Evolutionary conservation across 2,888 invertebrate species (phyloP), one percentile per base, ranked within the genome.

Genomic region (Epistrophella euchroma): DNA sequence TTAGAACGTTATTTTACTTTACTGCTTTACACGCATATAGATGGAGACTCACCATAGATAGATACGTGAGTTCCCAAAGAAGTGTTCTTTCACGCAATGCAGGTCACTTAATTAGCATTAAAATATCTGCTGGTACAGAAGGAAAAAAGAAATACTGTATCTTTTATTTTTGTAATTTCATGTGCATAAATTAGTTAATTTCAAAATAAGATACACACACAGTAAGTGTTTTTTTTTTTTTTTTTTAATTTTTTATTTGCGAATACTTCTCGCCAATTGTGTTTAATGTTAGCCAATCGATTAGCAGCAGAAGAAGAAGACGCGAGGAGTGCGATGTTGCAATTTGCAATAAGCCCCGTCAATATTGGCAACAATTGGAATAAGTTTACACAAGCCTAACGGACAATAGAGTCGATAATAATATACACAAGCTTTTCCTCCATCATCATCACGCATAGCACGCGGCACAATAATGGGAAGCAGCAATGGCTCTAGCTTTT

Each of bases 71-170:
- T 19, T 7, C 68, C 40, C 4, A 50, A 64, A 71, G 76, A 76
- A 83, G 83, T 70, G 70, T 73, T 77, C 73, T 70, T 77, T 73
- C 83, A 75, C 72, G 75, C 87, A 75, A 87, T 87, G 75, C 87
- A 87, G 87, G 87, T 87, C 87, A 87, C 52, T 78, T 79, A 78
- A 83, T 79, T 87, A 82, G 71, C 82, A 82, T 82, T 82, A 37
- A 45, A 64, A 40, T 66, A 86, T 37, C 62, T 72, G 68, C 75
- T 66, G 80, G 72, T 37, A 25, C 1, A 50, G 15, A 19, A 35
- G 5, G 9, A 19, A 32, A 19, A 25, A 40, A 17, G 19, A 25
- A 40, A 17, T 45, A 32, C 35, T 35, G 28, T 52, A 28, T 56
- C 45, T 70, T 35, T 56, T 35, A 43, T 60, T 64, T 56, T 45